Conservation (phyloP, 2,113 vertebrate species). For the Lepidiolamprologus cunningtoni region DNA sequence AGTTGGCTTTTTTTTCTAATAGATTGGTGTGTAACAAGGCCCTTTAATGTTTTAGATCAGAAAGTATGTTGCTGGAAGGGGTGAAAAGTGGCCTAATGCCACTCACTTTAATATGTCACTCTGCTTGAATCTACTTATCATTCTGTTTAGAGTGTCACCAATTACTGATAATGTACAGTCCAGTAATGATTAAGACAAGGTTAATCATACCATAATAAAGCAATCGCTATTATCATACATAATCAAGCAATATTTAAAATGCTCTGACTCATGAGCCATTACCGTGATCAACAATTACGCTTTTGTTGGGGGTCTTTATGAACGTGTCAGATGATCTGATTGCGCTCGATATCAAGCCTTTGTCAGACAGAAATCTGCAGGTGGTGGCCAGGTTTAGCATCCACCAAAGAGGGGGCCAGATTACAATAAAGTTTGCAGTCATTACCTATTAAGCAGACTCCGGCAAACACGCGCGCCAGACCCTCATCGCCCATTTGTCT, state of each 20-base stretch:
- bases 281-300: background rate
- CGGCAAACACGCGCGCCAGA: background rate
- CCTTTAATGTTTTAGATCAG: background rate
- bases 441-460: background rate
- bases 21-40: background rate
- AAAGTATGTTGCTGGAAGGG: background rate
- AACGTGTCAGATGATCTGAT: background rate
- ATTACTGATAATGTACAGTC: background rate
- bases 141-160: background rate
- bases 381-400: background rate
- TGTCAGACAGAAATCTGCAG: background rate
- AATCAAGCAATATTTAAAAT: background rate
- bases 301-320: background rate
- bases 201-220: background rate
- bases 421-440: background rate
- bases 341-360: background rate
- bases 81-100: background rate
- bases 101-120: background rate
- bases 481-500: constrained; percentile 14
- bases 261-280: background rate
- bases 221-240: background rate
- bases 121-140: background rate
- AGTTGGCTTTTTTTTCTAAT: background rate
- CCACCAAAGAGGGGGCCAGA: background rate
- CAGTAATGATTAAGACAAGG: background rate